Conservation (phyloP, 2,888 invertebrate species). For the Phytoseiulus persimilis region DNA sequence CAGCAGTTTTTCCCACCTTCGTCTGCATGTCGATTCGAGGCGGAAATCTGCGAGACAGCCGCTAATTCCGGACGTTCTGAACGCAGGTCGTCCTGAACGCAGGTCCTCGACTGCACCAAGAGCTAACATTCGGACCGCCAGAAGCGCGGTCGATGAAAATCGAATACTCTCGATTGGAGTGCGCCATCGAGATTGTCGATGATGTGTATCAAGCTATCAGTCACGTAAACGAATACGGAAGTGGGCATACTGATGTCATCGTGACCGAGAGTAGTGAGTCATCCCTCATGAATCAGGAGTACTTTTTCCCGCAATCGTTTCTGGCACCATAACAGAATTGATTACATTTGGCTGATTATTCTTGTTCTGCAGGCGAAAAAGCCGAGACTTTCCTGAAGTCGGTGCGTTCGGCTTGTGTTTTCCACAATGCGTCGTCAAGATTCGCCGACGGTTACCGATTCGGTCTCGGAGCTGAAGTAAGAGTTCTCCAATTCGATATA, state of each 20-base stretch:
- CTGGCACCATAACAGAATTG: background rate
- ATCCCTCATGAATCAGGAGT: no score
- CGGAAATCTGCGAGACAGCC: no score
- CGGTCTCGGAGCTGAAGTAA: slow-evolving; percentile 61
- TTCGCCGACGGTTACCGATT: slow-evolving; percentile 97
- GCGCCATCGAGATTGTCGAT: slow-evolving; percentile 88
- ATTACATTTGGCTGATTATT: no score
- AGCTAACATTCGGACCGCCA: slow-evolving; percentile 88
- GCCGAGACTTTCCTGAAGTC: slow-evolving; percentile 71
- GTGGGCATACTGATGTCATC: slow-evolving; percentile 91
- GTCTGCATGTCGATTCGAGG: no score
- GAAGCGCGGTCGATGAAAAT: slow-evolving; percentile 75
- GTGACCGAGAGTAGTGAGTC: slow-evolving; percentile 80
- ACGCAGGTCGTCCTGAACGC: slow-evolving; percentile 68
- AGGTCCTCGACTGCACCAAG: slow-evolving; percentile 70
- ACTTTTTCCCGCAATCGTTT: background rate
- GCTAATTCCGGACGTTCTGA: no score
- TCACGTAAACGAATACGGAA: slow-evolving; percentile 90
- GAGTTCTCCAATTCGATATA: no score
- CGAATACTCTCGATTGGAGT: slow-evolving; percentile 87
- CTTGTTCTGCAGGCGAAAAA: slow-evolving; percentile 46
- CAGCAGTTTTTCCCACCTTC: background rate
- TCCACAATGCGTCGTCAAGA: slow-evolving; percentile 84
- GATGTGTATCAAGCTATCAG: slow-evolving; percentile 76
- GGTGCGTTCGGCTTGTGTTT: slow-evolving; percentile 96